Base-by-base conservation (phyloP, 2,888 invertebrate species). In the Oasisia sp. region DNA sequence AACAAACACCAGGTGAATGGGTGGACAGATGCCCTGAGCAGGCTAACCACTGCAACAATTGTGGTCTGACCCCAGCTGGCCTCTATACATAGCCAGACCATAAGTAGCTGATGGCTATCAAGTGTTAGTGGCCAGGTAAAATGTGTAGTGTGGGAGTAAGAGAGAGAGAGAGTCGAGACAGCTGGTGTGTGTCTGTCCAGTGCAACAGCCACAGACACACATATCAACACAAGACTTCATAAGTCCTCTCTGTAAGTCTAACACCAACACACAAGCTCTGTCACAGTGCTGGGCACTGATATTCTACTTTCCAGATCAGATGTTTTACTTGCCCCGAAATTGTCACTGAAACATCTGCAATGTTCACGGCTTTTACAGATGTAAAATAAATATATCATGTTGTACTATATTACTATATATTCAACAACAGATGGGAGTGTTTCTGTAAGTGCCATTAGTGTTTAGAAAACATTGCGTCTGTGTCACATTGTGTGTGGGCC, bases 21-120 rank as follows among this genome's bases (percentile, higher is more conserved):
- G 74, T 74, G n/a, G 74, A 7, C 27, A 74, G 7, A 74, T 74
- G 74, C 27, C 74, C 74, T 50, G 19, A 74, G 74, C 74, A 27
- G 74, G 74, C 74, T 74, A 74, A 74, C 74, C 74, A 74, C 74
- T 74, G n/a, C 27, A 74, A 74, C 74, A 74, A 74, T 74, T 74
- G 74, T 74, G 74, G 74, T 74, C 19, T 74, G 27, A 27, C 27
- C 74, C 74, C 74, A 74, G 74, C 74, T 74, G 74, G 27, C 74
- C 27, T 27, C 74, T 74, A 27, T 74, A 27, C 19, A 74, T 27
- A 74, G 74, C 74, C 14, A 74, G 74, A n/a, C 74, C 19, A n/a
- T 74, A 74, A 74, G 74, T n/a, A 74, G 74, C 74, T 74, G 14
- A 27, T 74, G 74, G 74, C 74, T 74, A 74, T 74, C 74, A 74